Conservation (phyloP, 2,113 vertebrate genomes). For the Calidris pugnax region DNA sequence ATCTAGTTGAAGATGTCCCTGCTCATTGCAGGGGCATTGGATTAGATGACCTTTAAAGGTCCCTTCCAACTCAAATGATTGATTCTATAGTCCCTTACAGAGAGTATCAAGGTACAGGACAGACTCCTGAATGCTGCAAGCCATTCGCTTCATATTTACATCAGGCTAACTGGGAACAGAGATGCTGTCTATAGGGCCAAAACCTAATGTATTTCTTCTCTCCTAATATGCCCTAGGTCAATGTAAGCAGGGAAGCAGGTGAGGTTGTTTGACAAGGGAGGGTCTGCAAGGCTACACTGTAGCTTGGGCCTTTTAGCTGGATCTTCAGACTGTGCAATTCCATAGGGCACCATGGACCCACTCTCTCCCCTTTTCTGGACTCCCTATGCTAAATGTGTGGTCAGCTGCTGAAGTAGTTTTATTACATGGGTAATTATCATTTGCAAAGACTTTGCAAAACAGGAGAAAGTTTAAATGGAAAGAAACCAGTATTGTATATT, state of each 20-base stretch:
- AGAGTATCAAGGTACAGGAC: neutral
- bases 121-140: neutral
- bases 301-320: neutral
- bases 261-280: neutral
- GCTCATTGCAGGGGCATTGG: neutral
- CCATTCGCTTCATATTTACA: neutral
- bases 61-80: neutral
- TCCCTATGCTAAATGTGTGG: neutral
- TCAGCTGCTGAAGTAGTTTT: neutral
- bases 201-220: neutral
- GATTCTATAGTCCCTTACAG: neutral
- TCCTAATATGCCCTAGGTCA: neutral
- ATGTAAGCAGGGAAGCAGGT: neutral
- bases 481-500: neutral
- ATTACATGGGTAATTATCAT: neutral
- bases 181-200: neutral
- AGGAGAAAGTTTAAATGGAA: neutral
- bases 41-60: neutral
- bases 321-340: neutral
- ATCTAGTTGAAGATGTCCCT: neutral
- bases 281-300: accelerated
- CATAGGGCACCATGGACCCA: accelerated
- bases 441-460: neutral
- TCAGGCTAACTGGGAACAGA: neutral
- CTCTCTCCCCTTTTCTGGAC: neutral